These are phyloP conservation scores for Melipona beecheii DNA, from an alignment of 2,888 invertebrate species.

Conservation along the genomic window DNA sequence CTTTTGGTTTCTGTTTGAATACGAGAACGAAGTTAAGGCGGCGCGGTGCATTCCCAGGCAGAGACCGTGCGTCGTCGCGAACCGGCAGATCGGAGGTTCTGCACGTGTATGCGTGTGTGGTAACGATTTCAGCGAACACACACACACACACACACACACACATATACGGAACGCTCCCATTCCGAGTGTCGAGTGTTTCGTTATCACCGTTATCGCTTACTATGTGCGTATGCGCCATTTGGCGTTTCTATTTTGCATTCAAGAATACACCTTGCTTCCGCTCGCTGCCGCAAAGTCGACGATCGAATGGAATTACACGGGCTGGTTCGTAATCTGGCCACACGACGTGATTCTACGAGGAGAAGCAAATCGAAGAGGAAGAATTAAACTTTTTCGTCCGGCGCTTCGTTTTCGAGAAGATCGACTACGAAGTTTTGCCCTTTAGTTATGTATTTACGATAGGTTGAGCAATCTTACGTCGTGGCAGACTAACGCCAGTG, in stretches of 20 bases:
- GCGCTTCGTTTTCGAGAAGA: no score
- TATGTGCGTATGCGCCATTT: slow-evolving; percentile 14
- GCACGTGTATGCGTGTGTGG: slow-evolving; percentile 35
- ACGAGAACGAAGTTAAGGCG: neutral
- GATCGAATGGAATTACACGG: no score
- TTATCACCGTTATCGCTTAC: slow-evolving; percentile 66
- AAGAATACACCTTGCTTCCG: neutral
- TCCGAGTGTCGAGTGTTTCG: slow-evolving; percentile 62
- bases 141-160: neutral
- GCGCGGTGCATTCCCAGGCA: neutral
- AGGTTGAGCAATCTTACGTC: no score
- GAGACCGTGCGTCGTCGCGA: neutral
- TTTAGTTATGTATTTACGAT: no score
- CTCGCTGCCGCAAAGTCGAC: neutral
- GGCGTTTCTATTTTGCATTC: slow-evolving; percentile 25
- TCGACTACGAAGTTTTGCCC: no score
- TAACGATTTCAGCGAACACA: slow-evolving; percentile 54
- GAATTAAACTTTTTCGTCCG: no score
- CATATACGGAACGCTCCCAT: slow-evolving; percentile 48
- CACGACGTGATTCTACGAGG: no score
- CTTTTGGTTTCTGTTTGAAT: neutral
- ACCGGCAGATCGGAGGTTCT: slow-evolving; percentile 21
- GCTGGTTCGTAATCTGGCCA: no score
- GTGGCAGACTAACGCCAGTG: no score
- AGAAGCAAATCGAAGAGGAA: no score